A percentile compares a stretch with the other conserved stretches of the same genome.
These are phyloP conservation scores for Xiphorhynchus erythropygius DNA, from an alignment of 2,797 vertebrate species.

Conservation along the genomic window DNA sequence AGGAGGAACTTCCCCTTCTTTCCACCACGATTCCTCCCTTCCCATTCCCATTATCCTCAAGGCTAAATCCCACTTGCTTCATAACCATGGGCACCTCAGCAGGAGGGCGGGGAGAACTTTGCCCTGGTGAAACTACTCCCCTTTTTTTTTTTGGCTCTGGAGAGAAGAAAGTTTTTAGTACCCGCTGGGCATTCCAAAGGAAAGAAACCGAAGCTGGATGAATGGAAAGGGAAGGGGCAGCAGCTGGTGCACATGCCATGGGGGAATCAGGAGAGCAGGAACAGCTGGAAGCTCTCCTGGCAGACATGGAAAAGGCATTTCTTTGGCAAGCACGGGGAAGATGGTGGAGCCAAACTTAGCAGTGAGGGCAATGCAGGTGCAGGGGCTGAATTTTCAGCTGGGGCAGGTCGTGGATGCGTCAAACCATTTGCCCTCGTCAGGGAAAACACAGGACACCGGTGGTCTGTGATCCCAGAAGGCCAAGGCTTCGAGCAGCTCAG, in stretches of 20 bases:
- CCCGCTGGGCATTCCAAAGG: background rate
- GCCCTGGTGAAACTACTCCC: background rate
- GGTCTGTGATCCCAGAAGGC: background rate
- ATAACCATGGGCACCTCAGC: accelerated
- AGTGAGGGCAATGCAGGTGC: background rate
- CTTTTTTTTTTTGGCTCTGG: background rate
- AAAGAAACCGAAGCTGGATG: slow-evolving; percentile 26
- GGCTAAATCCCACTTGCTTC: background rate
- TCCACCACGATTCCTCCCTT: accelerated
- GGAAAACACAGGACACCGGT: background rate
- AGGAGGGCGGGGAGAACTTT: background rate
- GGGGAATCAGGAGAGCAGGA: background rate
- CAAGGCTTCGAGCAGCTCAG: background rate
- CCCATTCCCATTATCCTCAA: background rate
- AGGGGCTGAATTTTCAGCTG: background rate
- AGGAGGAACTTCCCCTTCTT: background rate
- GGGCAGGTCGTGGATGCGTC: background rate
- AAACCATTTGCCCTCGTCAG: background rate
- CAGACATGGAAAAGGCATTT: background rate
- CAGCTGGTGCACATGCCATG: background rate
- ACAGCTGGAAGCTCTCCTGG: background rate
- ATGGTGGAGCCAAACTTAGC: slow-evolving; percentile 11
- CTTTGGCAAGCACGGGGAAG: background rate
- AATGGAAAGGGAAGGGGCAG: slow-evolving; percentile 16
- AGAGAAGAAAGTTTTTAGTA: background rate